Conservation (phyloP, 2,797 vertebrate species). For the Hapalemur alaotrensis region DNA sequence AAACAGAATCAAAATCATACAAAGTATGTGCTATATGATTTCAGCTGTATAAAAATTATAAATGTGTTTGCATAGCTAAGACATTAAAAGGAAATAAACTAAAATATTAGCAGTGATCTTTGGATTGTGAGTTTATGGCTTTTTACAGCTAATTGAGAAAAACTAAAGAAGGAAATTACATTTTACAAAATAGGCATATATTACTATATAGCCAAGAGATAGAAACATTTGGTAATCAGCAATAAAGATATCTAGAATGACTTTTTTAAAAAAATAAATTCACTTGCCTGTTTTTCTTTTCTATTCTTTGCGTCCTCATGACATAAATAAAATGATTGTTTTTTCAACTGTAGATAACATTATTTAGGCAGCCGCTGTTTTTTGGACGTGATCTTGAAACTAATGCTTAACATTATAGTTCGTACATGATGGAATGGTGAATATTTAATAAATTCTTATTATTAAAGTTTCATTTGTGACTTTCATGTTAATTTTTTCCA, state of each 20-base stretch:
- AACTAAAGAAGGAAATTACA: conserved; percentile 21
- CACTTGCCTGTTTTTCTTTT: neutral
- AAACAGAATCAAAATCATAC: conserved; percentile 23
- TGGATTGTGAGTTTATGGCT: conserved; percentile 11
- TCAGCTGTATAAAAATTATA: neutral
- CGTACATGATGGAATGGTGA: neutral
- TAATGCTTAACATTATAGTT: conserved; percentile 9
- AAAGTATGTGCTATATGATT: neutral
- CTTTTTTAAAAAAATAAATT: neutral
- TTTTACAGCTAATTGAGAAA: neutral
- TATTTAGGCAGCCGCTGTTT: neutral
- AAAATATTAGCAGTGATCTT: conserved; percentile 9
- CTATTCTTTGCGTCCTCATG: neutral
- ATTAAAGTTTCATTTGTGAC: neutral
- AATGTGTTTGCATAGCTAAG: neutral
- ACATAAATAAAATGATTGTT: neutral
- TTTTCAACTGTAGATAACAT: neutral
- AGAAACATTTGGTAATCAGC: neutral
- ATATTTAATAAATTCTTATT: neutral
- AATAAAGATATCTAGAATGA: neutral
- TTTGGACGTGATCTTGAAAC: neutral
- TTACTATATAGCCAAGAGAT: neutral
- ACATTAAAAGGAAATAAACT: neutral
- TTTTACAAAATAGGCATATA: neutral
- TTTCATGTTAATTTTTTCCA: neutral